Evolutionary conservation across 2,888 invertebrate species (phyloP), one percentile per base, ranked within the genome.

Genomic region (Acrocera orbiculus): DNA sequence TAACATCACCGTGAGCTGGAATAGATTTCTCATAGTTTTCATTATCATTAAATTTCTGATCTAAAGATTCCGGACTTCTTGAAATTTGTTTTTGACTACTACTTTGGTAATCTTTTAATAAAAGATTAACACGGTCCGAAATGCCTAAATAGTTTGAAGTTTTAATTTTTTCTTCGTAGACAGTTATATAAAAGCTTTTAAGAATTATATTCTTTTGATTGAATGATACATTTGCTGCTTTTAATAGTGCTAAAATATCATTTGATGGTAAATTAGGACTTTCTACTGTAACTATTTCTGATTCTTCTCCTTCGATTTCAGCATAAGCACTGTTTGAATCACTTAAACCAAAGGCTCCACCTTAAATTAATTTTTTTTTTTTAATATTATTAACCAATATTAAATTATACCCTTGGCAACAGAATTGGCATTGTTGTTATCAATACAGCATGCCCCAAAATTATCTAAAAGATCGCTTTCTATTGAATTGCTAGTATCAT

Each of bases 231-330:
- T n/a, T n/a, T n/a, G n/a, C n/a, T n/a, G n/a, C n/a, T 48, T 75
- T 73, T n/a, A 83, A 56, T 23, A 85, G 54, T 25, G 74, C 69
- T 43, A 73, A 62, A 32, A 83, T 58, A 56, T 83, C 75, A 38
- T 67, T 69, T 46, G 72, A 69, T 2, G 81, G 77, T 27, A 69
- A 64, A 6, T 73, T 70, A 2, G 83, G 81, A 0, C 77, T 73
- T 44, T 85, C 85, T 13, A 80, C 76, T 23, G 70, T 69, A 1
- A 83, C 76, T 6, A 79, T 66, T 48, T 80, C 81, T 2, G 76
- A 74, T 49, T 82, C 82, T 45, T 80, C 76, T 2, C 76, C 79
- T 53, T 85, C 85, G n/a, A 85, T 70, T 54, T 83, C 83, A 0
- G 85, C 85, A 1, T 73, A 75, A 5, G 78, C 73, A 27, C 66